Conservation (phyloP, 2,113 vertebrate genomes). For the Nothocercus nigrocapillus region DNA sequence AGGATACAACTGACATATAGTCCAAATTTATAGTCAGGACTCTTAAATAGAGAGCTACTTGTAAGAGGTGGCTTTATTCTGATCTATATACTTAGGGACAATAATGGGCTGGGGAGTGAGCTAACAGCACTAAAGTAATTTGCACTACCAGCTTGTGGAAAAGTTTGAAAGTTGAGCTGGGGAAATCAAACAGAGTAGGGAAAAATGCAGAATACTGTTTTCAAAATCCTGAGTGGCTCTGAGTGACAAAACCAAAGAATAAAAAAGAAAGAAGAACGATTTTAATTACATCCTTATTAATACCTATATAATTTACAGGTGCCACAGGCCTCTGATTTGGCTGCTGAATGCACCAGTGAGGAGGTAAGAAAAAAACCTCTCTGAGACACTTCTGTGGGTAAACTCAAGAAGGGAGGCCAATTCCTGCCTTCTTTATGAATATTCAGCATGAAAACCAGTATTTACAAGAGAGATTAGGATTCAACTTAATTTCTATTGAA, state of each 20-base stretch:
- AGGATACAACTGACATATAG: too few species aligned
- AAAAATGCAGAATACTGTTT: background rate
- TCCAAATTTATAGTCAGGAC: too few species aligned
- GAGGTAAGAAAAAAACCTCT: background rate
- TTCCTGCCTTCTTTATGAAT: background rate
- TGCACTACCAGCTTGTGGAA: too few species aligned
- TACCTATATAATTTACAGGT: background rate
- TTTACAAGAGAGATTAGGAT: background rate
- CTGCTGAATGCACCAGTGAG: background rate
- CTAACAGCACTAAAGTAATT: too few species aligned
- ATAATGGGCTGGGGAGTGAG: too few species aligned
- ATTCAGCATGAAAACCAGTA: background rate
- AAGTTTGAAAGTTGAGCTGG: too few species aligned
- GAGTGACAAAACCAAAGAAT: background rate
- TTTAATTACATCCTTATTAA: background rate
- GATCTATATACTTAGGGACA: too few species aligned
- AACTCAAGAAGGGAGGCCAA: background rate
- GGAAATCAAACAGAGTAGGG: too few species aligned
- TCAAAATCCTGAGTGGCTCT: background rate
- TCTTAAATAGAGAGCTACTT: too few species aligned
- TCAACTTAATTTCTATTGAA: background rate
- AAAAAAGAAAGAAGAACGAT: background rate
- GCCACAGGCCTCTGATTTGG: background rate
- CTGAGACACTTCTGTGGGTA: background rate
- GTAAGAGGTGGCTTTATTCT: too few species aligned